Percentiles rank a stretch among this genome's conserved stretches.
Conservation (phyloP, 2,797 vertebrate species). For the Phataginus tetradactyla region DNA sequence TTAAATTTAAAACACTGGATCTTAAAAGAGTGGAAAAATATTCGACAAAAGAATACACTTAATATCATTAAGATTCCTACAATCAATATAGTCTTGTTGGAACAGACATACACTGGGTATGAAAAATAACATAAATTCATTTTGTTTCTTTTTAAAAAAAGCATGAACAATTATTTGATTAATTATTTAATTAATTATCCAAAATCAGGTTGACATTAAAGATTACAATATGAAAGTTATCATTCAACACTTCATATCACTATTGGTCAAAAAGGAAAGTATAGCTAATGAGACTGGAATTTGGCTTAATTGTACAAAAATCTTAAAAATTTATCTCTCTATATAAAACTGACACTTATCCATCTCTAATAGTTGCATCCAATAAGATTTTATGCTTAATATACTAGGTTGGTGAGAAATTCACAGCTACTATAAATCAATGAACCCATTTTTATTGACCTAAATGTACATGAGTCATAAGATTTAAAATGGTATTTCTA, state of each 20-base stretch:
- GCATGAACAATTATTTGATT: not conserved
- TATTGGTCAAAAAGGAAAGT: not conserved
- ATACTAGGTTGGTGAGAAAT: not conserved
- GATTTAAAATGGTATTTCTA: not conserved
- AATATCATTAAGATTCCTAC: not conserved
- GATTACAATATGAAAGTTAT: not conserved
- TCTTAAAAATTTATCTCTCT: not conserved
- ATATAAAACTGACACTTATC: not conserved
- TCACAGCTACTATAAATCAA: not conserved
- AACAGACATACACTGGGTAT: not conserved
- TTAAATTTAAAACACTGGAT: not conserved
- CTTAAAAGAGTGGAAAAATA: not conserved
- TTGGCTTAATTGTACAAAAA: not conserved
- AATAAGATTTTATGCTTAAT: not conserved
- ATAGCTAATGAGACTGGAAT: not conserved
- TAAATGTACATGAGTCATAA: not conserved
- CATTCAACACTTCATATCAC: not conserved
- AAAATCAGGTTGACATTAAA: not conserved
- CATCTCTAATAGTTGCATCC: not conserved
- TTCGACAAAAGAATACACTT: not conserved
- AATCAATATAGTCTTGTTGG: not conserved
- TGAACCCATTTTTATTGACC: not conserved
- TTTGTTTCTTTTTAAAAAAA: not conserved
- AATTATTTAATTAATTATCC: not conserved
- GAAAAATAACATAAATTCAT: not conserved